phyloP scores from a whole-genome alignment of 2,797 vertebrate species.

The Enteromius fasciolatus region DNA sequence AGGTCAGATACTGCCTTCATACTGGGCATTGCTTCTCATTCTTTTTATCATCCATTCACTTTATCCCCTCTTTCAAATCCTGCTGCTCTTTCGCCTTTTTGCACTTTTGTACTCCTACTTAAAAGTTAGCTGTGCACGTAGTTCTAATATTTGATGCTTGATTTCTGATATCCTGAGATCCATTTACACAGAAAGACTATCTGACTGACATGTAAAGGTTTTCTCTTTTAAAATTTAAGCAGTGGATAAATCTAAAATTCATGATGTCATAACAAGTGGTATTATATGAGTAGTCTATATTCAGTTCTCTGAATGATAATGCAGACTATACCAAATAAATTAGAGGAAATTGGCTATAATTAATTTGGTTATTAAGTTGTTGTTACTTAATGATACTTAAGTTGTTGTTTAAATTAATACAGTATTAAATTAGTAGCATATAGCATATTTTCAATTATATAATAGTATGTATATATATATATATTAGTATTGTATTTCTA shows the following conservation, averaged over 20 bases:
- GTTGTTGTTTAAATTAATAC: neutral
- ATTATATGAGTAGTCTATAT: neutral
- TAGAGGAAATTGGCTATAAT: neutral
- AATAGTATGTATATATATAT: neutral
- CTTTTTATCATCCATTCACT: slow-evolving; percentile 1
- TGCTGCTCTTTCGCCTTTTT: neutral
- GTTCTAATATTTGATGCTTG: neutral
- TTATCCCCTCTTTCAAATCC: neutral
- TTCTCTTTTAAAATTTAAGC: neutral
- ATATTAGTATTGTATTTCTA: neutral
- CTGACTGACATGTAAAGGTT: neutral
- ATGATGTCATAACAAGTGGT: neutral
- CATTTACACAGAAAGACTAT: neutral
- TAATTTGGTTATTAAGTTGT: neutral
- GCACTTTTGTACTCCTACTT: slow-evolving; percentile 4
- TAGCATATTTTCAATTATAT: neutral
- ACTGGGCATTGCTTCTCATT: slow-evolving; percentile 3
- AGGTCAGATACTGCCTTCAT: slow-evolving; percentile 74
- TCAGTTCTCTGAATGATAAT: neutral
- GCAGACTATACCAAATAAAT: neutral
- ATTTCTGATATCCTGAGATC: neutral
- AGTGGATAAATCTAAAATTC: neutral
- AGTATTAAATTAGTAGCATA: neutral
- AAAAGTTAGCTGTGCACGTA: neutral
- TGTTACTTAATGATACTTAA: too few relatives aligned